phyloP scores from a whole-genome alignment of 2,113 vertebrate genomes.

The Sturnus vulgaris region DNA sequence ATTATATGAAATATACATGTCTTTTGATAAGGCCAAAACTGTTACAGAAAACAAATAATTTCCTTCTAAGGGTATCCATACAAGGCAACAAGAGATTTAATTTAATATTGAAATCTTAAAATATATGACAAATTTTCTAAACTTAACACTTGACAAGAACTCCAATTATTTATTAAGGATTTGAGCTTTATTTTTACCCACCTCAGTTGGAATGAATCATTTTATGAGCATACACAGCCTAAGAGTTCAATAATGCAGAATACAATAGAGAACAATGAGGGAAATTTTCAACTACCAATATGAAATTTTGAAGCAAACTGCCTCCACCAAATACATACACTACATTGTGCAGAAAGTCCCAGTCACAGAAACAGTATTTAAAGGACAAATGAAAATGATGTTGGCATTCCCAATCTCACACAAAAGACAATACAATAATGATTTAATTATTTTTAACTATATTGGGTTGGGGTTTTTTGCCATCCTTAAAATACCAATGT shows the following conservation, averaged over 20 bases:
- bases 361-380: not conserved
- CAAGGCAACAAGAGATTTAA: not conserved
- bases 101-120: not conserved
- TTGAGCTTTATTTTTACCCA: not conserved
- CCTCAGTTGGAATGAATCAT: not conserved
- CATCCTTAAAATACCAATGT: conserved; percentile 23
- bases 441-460: conserved; percentile 49
- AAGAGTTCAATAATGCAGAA: not conserved
- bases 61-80: not conserved
- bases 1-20: not conserved
- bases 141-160: not conserved
- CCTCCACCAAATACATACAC: not conserved
- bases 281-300: not conserved
- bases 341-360: not conserved
- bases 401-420: conserved; percentile 2
- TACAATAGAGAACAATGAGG: not conserved
- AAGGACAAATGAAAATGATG: conserved; percentile 11
- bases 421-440: conserved; percentile 26
- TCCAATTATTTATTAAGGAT: not conserved
- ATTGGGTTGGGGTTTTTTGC: not conserved
- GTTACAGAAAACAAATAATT: not conserved
- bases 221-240: not conserved
- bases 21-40: not conserved
- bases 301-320: not conserved
- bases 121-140: not conserved